Percentiles rank a stretch among this genome's conserved stretches.
These are phyloP conservation scores for Anhinga rufa DNA, from an alignment of 2,113 vertebrate species.

Conservation along the genomic window DNA sequence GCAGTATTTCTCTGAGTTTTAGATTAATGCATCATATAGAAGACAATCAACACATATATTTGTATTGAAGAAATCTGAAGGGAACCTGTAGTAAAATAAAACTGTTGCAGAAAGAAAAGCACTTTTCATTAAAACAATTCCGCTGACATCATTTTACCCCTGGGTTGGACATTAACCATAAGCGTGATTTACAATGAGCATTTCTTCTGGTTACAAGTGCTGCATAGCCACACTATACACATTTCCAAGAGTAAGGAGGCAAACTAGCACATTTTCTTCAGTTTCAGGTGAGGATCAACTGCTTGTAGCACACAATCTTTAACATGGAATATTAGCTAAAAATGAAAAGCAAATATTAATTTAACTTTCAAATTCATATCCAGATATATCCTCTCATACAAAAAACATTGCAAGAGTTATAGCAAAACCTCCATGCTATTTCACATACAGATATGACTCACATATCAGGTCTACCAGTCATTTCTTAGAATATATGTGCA, in stretches of 20 bases:
- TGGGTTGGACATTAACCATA: not conserved
- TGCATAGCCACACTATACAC: not conserved
- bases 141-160: conserved; percentile 13
- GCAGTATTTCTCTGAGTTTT: not conserved
- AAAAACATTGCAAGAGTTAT: not conserved
- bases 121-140: conserved; percentile 40
- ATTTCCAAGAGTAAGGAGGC: not conserved
- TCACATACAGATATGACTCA: not conserved
- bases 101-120: not conserved
- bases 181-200: not conserved
- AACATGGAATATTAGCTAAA: not conserved
- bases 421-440: not conserved
- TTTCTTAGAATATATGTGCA: not conserved
- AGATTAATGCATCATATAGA: not conserved
- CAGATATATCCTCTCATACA: not conserved
- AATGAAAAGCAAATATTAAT: not conserved
- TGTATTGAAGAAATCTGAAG: not conserved
- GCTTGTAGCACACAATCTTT: not conserved
- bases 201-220: not conserved
- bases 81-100: conserved; percentile 16
- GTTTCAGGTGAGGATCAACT: not conserved
- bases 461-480: not conserved
- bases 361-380: not conserved
- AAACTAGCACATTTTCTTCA: not conserved
- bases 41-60: not conserved